A percentile compares a stretch with the other conserved stretches of the same genome.
These are phyloP conservation scores for Nicator chloris DNA, from an alignment of 2,113 vertebrate genomes.

Conservation along the genomic window DNA sequence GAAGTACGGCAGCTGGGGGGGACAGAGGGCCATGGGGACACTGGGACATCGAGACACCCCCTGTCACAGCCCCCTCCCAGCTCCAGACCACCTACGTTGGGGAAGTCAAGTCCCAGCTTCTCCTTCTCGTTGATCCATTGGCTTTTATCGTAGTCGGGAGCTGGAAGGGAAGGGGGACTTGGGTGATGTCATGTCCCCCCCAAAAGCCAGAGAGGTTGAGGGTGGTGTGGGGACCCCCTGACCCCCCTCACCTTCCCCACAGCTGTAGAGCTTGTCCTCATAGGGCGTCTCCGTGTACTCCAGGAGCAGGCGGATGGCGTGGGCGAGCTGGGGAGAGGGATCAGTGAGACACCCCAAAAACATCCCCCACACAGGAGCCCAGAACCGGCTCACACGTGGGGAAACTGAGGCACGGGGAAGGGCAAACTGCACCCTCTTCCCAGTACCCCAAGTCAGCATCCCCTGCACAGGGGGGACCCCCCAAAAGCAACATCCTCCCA, in stretches of 20 bases:
- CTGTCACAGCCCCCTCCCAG: fast-evolving
- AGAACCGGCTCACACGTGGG: not conserved
- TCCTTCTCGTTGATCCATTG: not conserved
- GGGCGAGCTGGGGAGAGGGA: not conserved
- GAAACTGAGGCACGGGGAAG: not conserved
- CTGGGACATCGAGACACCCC: not conserved
- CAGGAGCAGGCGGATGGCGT: not conserved
- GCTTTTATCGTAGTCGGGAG: not conserved
- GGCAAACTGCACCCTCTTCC: not conserved
- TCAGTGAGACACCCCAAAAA: not conserved
- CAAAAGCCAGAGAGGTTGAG: not conserved
- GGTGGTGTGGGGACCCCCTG: not conserved
- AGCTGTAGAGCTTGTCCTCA: not conserved
- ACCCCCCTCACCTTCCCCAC: not conserved
- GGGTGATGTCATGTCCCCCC: not conserved
- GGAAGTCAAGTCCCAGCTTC: not conserved
- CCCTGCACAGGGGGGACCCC: too few species aligned
- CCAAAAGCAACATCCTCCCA: not conserved
- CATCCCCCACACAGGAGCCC: fast-evolving
- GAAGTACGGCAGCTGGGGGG: not conserved
- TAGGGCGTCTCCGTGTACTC: not conserved
- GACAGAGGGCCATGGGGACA: not conserved
- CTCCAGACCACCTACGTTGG: not conserved
- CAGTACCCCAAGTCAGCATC: not conserved
- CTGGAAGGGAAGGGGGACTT: not conserved